Base-by-base conservation (phyloP, 2,888 invertebrate genomes). In the Hedya salicella region DNA sequence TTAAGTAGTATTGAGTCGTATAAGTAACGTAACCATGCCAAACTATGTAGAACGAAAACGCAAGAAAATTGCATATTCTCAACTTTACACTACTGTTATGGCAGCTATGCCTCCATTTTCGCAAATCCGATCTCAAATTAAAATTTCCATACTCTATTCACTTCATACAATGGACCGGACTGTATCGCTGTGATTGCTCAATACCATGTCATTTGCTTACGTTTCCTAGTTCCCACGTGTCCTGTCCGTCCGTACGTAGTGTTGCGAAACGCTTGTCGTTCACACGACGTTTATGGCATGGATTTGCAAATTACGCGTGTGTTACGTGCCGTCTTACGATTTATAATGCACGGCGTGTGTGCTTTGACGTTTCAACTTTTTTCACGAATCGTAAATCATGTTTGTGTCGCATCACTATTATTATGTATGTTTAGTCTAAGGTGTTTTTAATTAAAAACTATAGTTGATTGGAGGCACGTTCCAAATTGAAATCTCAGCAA, bases 151-250 rank as follows among this genome's bases (percentile, higher is more conserved):
- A 16, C 36, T 14, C 48, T 30, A 56, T 63, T 56, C 48, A 53
- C 46, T 53, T 30, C 53, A 19, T 54, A 66, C 65, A 65, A 65
- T 65, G 50, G 64, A 13, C 16, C 21, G 65, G 65, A 53, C 65
- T 52, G 53, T 56, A 57, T 57, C 50, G 60, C 53, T 21, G 21
- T 60, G 60, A 66, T 66, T 66, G 65, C 65, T 66, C 60, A 66
- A 60, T 60, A 60, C 65, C 67, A 68, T 68, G 68, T 68, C 68
- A 65, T 68, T 68, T 60, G 65, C 54, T 19, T 65, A 39, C 60
- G 32, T 60, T 66, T 66, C 65, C 65, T 66, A 42, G 65, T 66
- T 66, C 65, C 65, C 65, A 66, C 65, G 65, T 66, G 60, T 65
- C 60, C 60, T 65, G 60, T 57, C 56, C 49, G 39, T 25, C 32